These are phyloP conservation scores for Xestoiulus laeticollis DNA, from an alignment of 2,888 invertebrate genomes.

Conservation along the genomic window DNA sequence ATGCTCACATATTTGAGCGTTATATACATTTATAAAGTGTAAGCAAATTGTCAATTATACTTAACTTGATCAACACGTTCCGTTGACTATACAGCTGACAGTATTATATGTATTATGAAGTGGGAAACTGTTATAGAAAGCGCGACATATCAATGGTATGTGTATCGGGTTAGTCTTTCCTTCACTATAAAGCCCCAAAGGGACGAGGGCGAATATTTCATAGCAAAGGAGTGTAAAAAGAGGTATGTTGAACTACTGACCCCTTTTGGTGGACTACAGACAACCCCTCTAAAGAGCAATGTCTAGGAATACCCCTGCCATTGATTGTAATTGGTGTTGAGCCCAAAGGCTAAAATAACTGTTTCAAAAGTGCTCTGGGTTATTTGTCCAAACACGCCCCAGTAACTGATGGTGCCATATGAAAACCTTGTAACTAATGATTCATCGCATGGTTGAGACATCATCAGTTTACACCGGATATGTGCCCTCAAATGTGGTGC, in stretches of 20 bases:
- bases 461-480: not conserved
- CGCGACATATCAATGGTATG: no score
- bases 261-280: not conserved
- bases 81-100: no score
- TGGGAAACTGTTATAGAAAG: no score
- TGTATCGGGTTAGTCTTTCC: not conserved
- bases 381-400: not conserved
- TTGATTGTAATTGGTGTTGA: not conserved
- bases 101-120: no score
- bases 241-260: conserved; percentile 19
- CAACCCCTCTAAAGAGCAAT: conserved; percentile 14
- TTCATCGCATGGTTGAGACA: not conserved
- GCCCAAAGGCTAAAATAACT: conserved; percentile 4
- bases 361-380: not conserved
- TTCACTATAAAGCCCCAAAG: not conserved
- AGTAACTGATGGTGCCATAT: not conserved
- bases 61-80: no score
- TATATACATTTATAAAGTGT: no score
- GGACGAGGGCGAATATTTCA: not conserved
- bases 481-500: not conserved
- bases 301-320: not conserved
- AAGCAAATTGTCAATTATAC: no score
- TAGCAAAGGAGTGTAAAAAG: not conserved
- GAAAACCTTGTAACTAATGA: not conserved
- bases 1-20: no score